Conservation (phyloP, 2,113 vertebrate species). For the Hippocampus abdominalis region DNA sequence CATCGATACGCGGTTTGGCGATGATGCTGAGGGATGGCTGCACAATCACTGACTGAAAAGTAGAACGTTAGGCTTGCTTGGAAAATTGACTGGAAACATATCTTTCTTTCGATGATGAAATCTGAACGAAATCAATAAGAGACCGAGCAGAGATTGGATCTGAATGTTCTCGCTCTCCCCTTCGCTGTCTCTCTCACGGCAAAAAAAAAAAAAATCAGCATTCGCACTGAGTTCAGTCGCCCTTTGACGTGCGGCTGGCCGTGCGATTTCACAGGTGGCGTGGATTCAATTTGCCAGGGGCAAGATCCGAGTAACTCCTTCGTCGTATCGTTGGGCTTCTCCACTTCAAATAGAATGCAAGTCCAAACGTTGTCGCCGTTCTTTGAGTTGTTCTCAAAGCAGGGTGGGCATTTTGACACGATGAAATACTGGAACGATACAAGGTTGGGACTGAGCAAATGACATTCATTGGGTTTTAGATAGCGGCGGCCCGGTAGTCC, state of each 20-base stretch:
- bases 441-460: too few species aligned
- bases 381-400: too few species aligned
- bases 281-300: constrained; percentile 72
- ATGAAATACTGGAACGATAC: too few species aligned
- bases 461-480: too few species aligned
- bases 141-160: constrained; percentile 48
- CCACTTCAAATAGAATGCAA: constrained; percentile 39
- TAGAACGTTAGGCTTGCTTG: background rate
- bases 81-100: constrained; percentile 45
- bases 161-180: constrained; percentile 22
- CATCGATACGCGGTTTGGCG: background rate
- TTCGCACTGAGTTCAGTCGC: constrained; percentile 64
- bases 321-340: constrained; percentile 23
- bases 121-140: constrained; percentile 26
- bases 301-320: constrained; percentile 29
- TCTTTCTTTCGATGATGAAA: constrained; percentile 28
- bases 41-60: constrained; percentile 22
- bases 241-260: constrained; percentile 75
- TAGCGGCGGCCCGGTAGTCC: too few species aligned
- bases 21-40: constrained; percentile 7
- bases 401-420: too few species aligned
- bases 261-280: constrained; percentile 74
- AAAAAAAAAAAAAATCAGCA: constrained; percentile 72
- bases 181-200: constrained; percentile 16
- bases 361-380: constrained; percentile 1